A percentile compares a stretch with the other conserved stretches of the same genome.
Evolutionary conservation across 2,113 vertebrate genomes (phyloP).

Genomic region (Urocitellus parryii): DNA sequence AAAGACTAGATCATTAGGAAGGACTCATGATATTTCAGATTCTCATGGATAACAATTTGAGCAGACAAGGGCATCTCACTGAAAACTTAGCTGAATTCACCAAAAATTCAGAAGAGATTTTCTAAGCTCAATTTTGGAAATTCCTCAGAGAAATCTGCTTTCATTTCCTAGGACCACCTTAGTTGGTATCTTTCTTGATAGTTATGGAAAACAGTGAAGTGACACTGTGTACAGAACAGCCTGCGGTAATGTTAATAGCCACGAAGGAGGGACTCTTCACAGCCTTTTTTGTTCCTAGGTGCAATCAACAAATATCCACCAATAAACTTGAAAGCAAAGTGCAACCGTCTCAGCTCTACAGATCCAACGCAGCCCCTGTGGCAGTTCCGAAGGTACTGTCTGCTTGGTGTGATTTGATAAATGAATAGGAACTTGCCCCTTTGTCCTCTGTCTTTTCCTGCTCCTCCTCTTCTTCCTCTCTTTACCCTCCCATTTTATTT

Average conservation of each 20-base stretch:
- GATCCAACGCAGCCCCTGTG: neutral
- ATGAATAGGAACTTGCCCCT: neutral
- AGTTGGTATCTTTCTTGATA: neutral
- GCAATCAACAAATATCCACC: conserved; percentile 82
- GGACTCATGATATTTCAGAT: neutral
- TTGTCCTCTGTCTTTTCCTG: neutral
- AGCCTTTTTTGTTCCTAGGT: conserved; percentile 74
- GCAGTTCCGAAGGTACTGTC: conserved; percentile 54
- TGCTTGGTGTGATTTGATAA: neutral
- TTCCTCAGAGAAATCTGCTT: neutral
- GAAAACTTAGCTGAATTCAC: neutral
- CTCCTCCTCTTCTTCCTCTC: neutral
- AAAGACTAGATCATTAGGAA: neutral
- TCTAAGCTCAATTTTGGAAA: neutral
- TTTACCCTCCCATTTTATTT: neutral
- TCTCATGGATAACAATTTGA: neutral
- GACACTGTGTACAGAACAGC: neutral
- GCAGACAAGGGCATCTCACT: neutral
- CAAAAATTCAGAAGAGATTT: neutral
- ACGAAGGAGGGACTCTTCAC: neutral
- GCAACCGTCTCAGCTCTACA: conserved; percentile 24
- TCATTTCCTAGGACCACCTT: neutral
- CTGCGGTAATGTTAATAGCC: neutral
- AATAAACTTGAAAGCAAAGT: conserved; percentile 71
- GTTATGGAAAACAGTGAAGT: neutral